A percentile compares a stretch with the other conserved stretches of the same genome.
These are phyloP conservation scores for Andrena praecox DNA, from an alignment of 2,888 invertebrate genomes.

Conservation along the genomic window DNA sequence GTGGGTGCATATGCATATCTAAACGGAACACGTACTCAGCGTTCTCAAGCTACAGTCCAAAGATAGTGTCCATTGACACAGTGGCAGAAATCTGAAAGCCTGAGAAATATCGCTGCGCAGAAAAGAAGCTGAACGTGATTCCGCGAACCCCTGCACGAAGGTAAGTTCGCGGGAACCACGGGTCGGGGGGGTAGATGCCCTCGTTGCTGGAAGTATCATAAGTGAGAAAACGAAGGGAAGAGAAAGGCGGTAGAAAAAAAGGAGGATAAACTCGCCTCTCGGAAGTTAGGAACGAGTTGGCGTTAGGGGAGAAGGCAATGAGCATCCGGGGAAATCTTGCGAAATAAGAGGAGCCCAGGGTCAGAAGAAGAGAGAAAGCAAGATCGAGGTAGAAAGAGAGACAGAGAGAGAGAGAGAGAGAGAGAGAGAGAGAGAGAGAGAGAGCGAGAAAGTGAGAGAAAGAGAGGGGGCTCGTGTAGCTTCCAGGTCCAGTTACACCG, in stretches of 20 bases:
- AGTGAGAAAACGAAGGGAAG: slow-evolving; percentile 56
- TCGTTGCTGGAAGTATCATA: slow-evolving; percentile 48
- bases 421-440: slow-evolving; percentile 7
- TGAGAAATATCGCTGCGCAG: not conserved
- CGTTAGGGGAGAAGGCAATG: slow-evolving; percentile 75
- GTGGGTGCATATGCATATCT: too few relatives aligned
- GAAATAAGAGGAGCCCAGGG: slow-evolving; percentile 76
- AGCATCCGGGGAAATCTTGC: slow-evolving; percentile 81
- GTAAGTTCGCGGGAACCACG: slow-evolving; percentile 34
- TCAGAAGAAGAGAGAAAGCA: slow-evolving; percentile 37
- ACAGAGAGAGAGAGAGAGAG: slow-evolving; percentile 29
- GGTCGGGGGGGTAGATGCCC: slow-evolving; percentile 50
- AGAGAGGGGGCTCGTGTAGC: slow-evolving; percentile 64
- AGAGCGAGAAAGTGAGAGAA: not conserved
- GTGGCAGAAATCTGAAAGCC: not conserved
- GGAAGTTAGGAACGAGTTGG: slow-evolving; percentile 73
- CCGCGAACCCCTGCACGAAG: slow-evolving; percentile 26
- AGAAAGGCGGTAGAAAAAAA: slow-evolving; percentile 30
- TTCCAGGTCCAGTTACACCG: slow-evolving; percentile 76
- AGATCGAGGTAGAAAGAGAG: slow-evolving; percentile 30
- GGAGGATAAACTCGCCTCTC: slow-evolving; percentile 68
- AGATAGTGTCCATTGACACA: not conserved
- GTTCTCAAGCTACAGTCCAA: not conserved
- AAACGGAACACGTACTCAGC: not conserved
- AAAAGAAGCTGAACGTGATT: slow-evolving; percentile 28